Evolutionary conservation across 1,140 invertebrate genomes (phyloP).

Genomic region (Drosophila paulistorum): DNA sequence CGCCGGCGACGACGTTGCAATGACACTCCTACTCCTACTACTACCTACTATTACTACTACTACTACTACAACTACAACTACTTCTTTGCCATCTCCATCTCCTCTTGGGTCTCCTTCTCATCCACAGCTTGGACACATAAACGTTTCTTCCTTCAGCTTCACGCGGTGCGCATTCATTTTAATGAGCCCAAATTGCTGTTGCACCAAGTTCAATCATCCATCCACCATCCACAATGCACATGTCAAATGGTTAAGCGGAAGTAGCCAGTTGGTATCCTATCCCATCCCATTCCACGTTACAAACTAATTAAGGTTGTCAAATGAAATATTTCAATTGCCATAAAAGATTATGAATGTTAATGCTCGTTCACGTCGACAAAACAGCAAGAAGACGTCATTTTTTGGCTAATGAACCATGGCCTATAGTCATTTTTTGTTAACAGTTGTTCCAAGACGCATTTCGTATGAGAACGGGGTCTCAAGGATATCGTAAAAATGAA

Average conservation of each 20-base stretch:
- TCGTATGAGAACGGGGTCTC: not conserved
- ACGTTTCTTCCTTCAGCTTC: constrained; percentile 34
- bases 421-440: constrained; percentile 2
- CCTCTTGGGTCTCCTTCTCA: constrained; percentile 21
- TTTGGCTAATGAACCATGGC: constrained; percentile 16
- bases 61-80: not conserved
- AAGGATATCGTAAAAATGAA: not conserved
- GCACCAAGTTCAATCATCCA: constrained; percentile 48
- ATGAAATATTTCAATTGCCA: constrained; percentile 23
- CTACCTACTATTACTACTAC: not conserved
- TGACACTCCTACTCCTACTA: constrained; percentile 24
- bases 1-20: constrained; percentile 26
- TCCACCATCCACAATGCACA: constrained; percentile 28
- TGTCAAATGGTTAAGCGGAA: constrained; percentile 39
- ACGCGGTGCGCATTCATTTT: constrained; percentile 63
- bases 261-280: constrained; percentile 48
- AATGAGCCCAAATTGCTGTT: constrained; percentile 75
- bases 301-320: constrained; percentile 53
- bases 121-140: constrained; percentile 27
- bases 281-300: constrained; percentile 40
- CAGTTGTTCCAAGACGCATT: not conserved
- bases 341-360: constrained; percentile 44
- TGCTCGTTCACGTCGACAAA: not conserved
- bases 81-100: not conserved
- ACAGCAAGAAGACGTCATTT: not conserved